Conservation (phyloP, 2,113 vertebrate genomes). For the Hippocampus comes region DNA sequence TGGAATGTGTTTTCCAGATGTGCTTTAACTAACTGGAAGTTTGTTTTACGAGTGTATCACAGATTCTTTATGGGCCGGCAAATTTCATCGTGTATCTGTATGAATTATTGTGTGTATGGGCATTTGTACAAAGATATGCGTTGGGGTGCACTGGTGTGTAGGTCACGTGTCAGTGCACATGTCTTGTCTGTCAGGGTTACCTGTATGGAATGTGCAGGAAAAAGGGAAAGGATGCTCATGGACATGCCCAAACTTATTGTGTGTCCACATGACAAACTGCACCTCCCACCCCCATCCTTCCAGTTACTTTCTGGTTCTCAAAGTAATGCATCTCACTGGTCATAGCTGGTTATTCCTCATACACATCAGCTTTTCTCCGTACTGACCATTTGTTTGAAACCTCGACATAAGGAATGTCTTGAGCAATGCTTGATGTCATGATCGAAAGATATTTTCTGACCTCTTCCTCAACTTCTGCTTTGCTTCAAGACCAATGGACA, state of each 20-base stretch:
- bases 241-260: conserved; percentile 50
- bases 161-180: conserved; percentile 23
- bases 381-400: neutral
- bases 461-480: neutral
- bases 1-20: conserved; percentile 74
- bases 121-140: neutral
- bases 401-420: neutral
- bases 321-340: neutral
- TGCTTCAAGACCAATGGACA: too few relatives aligned
- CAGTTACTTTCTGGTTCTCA: conserved; percentile 14
- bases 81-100: neutral
- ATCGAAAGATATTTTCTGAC: neutral
- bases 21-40: conserved; percentile 54
- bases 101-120: neutral
- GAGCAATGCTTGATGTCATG: neutral
- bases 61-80: neutral
- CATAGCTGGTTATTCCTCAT: neutral
- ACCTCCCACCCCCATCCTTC: neutral
- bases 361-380: neutral
- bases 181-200: conserved; percentile 31
- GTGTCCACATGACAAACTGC: conserved; percentile 29
- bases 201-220: conserved; percentile 45
- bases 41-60: conserved; percentile 18
- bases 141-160: neutral
- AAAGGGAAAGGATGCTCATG: neutral